These are phyloP conservation scores for Melinaea menophilus DNA, from an alignment of 2,888 invertebrate genomes.

Conservation along the genomic window DNA sequence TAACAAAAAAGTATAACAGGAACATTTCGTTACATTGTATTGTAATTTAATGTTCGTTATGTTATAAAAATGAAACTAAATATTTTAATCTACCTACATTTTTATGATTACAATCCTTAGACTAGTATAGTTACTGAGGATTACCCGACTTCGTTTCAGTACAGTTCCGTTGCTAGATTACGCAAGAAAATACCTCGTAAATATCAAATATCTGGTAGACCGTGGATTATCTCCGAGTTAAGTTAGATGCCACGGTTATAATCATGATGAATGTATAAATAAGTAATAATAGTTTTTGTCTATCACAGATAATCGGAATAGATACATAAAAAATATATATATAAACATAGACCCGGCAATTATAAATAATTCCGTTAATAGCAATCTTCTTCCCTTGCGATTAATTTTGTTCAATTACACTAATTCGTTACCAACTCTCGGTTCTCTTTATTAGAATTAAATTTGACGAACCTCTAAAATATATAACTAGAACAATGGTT, in stretches of 20 bases:
- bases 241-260: background rate
- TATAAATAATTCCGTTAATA: constrained; percentile 28
- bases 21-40: too few relatives aligned
- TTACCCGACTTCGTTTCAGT: too few relatives aligned
- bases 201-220: background rate
- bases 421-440: constrained; percentile 28
- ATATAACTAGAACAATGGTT: background rate
- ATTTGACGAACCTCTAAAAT: constrained; percentile 11
- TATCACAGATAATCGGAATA: constrained; percentile 11
- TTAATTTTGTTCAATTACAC: constrained; percentile 32
- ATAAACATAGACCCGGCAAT: constrained; percentile 30
- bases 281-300: background rate
- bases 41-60: too few relatives aligned
- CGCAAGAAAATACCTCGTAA: too few relatives aligned
- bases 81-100: too few relatives aligned
- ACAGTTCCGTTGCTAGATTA: too few relatives aligned
- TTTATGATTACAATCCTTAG: too few relatives aligned
- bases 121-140: too few relatives aligned
- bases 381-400: constrained; percentile 29
- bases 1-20: background rate
- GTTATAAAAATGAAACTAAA: too few relatives aligned
- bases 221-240: too few relatives aligned
- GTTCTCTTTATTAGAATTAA: constrained; percentile 29
- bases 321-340: constrained; percentile 26
- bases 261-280: background rate